Evolutionary conservation across 2,797 vertebrate genomes (phyloP).

Genomic region (Leptodactylus fallax): DNA sequence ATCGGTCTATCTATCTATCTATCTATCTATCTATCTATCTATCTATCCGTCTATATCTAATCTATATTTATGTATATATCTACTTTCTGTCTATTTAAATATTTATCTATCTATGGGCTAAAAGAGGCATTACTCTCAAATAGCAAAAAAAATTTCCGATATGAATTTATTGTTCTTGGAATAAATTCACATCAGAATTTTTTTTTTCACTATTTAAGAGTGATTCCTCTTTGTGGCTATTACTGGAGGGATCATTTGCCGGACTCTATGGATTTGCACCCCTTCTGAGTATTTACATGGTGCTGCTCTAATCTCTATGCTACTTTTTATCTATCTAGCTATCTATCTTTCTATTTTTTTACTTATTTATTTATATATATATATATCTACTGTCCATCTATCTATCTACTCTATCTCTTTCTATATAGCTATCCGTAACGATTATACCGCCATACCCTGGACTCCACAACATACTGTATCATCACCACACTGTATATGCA

Average conservation of each 20-base stretch:
- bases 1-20: conserved; percentile 19
- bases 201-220: no score
- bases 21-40: not conserved
- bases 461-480: not conserved
- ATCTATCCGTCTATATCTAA: not conserved
- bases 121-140: no score
- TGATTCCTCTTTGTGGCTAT: no score
- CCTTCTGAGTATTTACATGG: no score
- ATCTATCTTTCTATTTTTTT: not conserved
- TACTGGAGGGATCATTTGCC: no score
- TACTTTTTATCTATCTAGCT: not conserved
- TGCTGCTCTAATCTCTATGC: no score
- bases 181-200: no score
- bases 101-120: not conserved
- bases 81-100: not conserved
- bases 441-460: not conserved
- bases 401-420: conserved; percentile 10
- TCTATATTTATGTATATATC: not conserved
- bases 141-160: no score
- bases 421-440: not conserved
- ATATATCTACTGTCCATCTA: conserved; percentile 4
- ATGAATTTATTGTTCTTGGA: no score
- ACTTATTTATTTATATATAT: conserved; percentile 1
- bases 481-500: not conserved
- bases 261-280: no score